A percentile compares a stretch with the other conserved stretches of the same genome.
phyloP scores from a whole-genome alignment of 2,888 invertebrate species.

The Lithophane leautieri region DNA sequence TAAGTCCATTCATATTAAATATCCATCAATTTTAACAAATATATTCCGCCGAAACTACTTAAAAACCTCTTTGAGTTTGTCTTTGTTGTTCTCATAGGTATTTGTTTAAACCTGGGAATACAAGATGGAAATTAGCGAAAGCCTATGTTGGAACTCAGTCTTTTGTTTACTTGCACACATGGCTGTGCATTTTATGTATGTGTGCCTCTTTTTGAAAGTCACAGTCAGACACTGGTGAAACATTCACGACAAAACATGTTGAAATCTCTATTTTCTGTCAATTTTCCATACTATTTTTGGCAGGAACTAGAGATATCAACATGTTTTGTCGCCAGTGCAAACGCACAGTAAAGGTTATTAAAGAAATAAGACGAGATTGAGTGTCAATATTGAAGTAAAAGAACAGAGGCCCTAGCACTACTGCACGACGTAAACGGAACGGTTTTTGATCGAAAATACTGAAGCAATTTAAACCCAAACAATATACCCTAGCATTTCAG shows the following conservation, averaged over 20 bases:
- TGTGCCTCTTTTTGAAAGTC: not conserved
- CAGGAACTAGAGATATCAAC: too few species aligned
- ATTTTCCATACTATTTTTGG: too few species aligned
- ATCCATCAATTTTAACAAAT: slow-evolving; percentile 13
- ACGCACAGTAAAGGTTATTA: too few species aligned
- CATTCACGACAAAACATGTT: too few species aligned
- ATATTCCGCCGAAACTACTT: slow-evolving; percentile 1
- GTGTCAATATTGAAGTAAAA: not conserved
- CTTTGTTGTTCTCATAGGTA: slow-evolving; percentile 6
- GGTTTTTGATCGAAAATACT: too few species aligned
- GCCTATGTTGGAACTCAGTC: not conserved
- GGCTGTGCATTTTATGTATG: not conserved
- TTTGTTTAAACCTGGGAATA: slow-evolving; percentile 8
- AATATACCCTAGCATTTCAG: not conserved
- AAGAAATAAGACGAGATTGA: not conserved
- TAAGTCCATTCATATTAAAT: slow-evolving; percentile 8
- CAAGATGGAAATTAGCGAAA: slow-evolving; percentile 2
- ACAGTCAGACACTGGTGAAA: too few species aligned
- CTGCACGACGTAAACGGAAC: not conserved
- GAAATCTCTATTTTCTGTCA: too few species aligned
- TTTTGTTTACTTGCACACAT: slow-evolving; percentile 8
- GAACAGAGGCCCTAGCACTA: not conserved
- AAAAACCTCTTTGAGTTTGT: slow-evolving; percentile 18
- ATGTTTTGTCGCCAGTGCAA: too few species aligned
- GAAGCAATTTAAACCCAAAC: not conserved